Evolutionary conservation across 2,888 invertebrate species (phyloP).

Genomic region (Blera fallax): DNA sequence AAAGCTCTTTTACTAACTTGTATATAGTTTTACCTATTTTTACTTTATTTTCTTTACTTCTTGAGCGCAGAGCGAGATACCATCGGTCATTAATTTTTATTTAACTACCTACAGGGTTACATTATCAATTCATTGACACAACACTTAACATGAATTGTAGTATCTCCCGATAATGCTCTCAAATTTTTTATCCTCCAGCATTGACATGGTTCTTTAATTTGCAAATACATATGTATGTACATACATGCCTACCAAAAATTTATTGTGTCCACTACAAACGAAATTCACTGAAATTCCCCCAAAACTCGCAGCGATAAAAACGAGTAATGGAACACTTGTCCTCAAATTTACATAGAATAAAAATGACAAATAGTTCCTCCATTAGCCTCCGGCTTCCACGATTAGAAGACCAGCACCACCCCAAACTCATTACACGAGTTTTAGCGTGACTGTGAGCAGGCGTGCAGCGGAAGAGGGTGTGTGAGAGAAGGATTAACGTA

Average conservation of each 20-base stretch:
- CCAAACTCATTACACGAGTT: background rate
- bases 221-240: too few species aligned
- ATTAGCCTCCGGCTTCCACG: background rate
- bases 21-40: too few species aligned
- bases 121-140: background rate
- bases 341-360: background rate
- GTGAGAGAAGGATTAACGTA: slow-evolving; percentile 25
- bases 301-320: background rate
- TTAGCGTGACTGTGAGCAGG: background rate
- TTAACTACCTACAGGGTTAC: too few species aligned
- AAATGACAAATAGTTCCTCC: background rate
- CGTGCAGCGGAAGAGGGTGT: background rate
- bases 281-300: background rate
- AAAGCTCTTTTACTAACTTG: too few species aligned
- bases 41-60: too few species aligned
- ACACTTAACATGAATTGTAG: too few species aligned
- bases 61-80: too few species aligned
- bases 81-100: background rate
- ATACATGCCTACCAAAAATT: background rate
- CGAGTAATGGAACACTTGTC: background rate
- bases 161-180: too few species aligned
- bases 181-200: too few species aligned
- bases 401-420: background rate
- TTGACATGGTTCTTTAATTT: too few species aligned
- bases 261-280: background rate